A percentile compares a stretch with the other conserved stretches of the same genome.
phyloP scores from a whole-genome alignment of 92 coral and sea anemone genomes.

The Phenganax subtilis region DNA sequence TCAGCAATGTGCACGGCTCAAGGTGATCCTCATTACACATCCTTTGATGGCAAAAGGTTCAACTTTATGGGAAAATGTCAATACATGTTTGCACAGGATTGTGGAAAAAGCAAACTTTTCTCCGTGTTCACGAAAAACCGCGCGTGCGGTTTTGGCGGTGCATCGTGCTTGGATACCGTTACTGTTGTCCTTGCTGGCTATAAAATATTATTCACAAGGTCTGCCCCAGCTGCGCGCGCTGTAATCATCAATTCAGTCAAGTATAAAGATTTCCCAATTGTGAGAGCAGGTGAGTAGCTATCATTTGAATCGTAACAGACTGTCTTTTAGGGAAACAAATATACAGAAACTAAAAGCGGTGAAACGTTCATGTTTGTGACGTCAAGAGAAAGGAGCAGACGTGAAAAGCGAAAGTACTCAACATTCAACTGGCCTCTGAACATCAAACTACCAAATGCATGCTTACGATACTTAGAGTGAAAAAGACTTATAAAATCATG shows the following conservation, averaged over 20 bases:
- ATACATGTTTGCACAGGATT: slow-evolving; percentile 15
- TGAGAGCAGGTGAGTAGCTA: slow-evolving; percentile 12
- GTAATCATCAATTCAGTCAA: background rate
- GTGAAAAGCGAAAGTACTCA: too few species aligned
- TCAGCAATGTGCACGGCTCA: slow-evolving; percentile 15
- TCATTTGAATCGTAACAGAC: background rate
- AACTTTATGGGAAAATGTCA: slow-evolving; percentile 29
- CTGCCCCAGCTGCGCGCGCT: background rate
- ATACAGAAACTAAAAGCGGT: too few species aligned
- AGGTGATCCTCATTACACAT: background rate
- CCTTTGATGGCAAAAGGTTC: background rate
- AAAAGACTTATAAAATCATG: too few species aligned
- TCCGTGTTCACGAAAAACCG: slow-evolving; percentile 11
- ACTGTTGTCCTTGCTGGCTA: too few species aligned
- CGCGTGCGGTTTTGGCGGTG: background rate
- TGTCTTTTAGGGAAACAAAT: too few species aligned
- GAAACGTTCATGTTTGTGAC: too few species aligned
- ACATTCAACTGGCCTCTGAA: too few species aligned
- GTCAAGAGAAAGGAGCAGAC: too few species aligned
- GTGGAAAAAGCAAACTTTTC: background rate
- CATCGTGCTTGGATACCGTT: slow-evolving; percentile 1
- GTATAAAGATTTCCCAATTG: slow-evolving; percentile 3
- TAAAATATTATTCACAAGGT: too few species aligned
- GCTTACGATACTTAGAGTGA: too few species aligned
- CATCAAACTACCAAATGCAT: too few species aligned